A percentile compares a stretch with the other conserved stretches of the same genome.
These are phyloP conservation scores for Arge pagana DNA, from an alignment of 2,888 invertebrate species.

Conservation along the genomic window DNA sequence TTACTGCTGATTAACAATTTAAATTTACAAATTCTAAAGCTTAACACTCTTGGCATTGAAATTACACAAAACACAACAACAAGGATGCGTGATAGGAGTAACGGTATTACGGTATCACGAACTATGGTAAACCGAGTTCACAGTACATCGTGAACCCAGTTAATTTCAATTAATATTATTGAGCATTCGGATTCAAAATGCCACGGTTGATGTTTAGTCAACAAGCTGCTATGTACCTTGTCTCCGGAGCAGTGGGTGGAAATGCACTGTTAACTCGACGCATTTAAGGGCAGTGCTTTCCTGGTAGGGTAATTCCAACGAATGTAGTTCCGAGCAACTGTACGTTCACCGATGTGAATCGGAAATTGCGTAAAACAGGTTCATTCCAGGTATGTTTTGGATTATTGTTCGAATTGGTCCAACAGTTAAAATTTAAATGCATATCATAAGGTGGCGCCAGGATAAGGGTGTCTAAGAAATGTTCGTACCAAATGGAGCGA, in stretches of 20 bases:
- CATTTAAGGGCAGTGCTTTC: not conserved
- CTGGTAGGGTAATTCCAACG: not conserved
- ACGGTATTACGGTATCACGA: not conserved
- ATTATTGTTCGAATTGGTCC: not conserved
- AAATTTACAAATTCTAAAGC: slow-evolving; percentile 3
- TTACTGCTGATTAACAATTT: slow-evolving; percentile 1
- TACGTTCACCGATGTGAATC: not conserved
- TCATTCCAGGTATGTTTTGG: slow-evolving; percentile 1
- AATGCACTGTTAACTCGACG: slow-evolving; percentile 1
- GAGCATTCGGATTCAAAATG: not conserved
- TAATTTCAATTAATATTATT: not conserved
- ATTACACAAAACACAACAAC: not conserved
- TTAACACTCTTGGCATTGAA: no score
- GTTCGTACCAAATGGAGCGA: no score
- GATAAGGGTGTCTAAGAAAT: no score
- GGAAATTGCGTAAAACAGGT: not conserved
- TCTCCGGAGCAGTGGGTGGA: not conserved
- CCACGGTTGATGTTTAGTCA: not conserved
- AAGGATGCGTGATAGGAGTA: not conserved
- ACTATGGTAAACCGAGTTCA: not conserved
- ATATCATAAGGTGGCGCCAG: not conserved
- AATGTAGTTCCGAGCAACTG: not conserved
- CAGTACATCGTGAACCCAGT: not conserved
- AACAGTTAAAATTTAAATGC: not conserved
- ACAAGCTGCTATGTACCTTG: not conserved